These are phyloP conservation scores for Phyllotreta striolata DNA, from an alignment of 2,888 invertebrate species.

Conservation along the genomic window DNA sequence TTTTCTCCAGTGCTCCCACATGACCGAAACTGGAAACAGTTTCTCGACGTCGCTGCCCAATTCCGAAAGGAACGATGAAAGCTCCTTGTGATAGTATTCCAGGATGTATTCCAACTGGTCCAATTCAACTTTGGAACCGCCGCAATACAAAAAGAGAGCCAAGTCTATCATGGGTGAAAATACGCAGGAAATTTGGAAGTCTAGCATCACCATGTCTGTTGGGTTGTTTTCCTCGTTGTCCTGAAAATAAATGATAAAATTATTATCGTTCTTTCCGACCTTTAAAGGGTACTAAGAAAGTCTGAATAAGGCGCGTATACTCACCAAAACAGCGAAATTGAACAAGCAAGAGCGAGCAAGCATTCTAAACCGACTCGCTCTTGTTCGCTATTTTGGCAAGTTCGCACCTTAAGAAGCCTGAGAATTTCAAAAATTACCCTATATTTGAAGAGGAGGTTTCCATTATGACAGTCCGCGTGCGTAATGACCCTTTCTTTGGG, in stretches of 20 bases:
- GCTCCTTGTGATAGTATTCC: conserved; percentile 50
- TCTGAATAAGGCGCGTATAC: too few relatives aligned
- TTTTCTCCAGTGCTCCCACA: conserved; percentile 49
- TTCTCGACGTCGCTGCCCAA: conserved; percentile 49
- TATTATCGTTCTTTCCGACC: too few relatives aligned
- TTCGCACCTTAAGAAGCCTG: too few relatives aligned
- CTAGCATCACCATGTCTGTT: conserved; percentile 43
- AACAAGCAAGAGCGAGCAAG: too few relatives aligned
- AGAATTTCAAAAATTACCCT: conserved; percentile 41
- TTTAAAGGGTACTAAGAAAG: too few relatives aligned
- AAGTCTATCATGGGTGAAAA: conserved; percentile 50
- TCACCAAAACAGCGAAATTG: too few relatives aligned
- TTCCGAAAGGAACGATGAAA: conserved; percentile 44
- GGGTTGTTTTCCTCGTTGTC: conserved; percentile 29
- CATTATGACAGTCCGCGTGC: conserved; percentile 52
- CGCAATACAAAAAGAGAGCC: conserved; percentile 50
- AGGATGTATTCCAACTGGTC: conserved; percentile 47
- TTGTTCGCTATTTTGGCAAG: too few relatives aligned
- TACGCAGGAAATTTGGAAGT: conserved; percentile 47
- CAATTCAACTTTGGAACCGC: conserved; percentile 46
- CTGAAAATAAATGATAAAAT: conserved; percentile 28
- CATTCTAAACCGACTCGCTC: too few relatives aligned
- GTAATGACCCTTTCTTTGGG: conserved; percentile 40
- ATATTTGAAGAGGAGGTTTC: conserved; percentile 51
- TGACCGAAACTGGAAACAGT: conserved; percentile 48